phyloP scores from a whole-genome alignment of 2,888 invertebrate genomes.

The Acanthoscelides obtectus region DNA sequence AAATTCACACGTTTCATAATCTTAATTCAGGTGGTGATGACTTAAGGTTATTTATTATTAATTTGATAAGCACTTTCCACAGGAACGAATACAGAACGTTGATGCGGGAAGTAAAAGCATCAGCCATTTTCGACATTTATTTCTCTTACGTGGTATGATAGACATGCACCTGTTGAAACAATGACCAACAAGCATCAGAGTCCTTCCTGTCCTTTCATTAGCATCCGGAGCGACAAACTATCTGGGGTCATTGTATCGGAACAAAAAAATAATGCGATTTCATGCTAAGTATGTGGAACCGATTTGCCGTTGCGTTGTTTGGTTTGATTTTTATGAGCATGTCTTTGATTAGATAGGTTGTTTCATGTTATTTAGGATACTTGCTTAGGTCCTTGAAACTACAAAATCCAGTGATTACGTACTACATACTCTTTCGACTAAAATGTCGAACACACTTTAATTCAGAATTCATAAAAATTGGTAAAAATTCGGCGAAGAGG shows the following conservation, averaged over 20 bases:
- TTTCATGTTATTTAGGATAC: too few relatives aligned
- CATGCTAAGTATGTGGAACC: slow-evolving; percentile 8
- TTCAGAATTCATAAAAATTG: too few relatives aligned
- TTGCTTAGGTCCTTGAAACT: too few relatives aligned
- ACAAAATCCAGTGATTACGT: too few relatives aligned
- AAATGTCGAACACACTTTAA: too few relatives aligned
- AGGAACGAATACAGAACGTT: too few relatives aligned
- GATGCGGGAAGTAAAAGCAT: background rate
- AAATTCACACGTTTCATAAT: too few relatives aligned
- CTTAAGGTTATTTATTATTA: too few relatives aligned
- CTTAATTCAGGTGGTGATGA: too few relatives aligned
- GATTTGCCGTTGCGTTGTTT: slow-evolving; percentile 3
- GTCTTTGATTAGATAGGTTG: background rate
- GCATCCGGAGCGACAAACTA: slow-evolving; percentile 11
- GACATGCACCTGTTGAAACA: background rate
- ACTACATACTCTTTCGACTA: too few relatives aligned
- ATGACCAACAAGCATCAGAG: background rate
- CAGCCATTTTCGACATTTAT: background rate
- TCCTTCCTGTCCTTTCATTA: slow-evolving; percentile 10
- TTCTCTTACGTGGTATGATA: background rate
- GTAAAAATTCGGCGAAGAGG: too few relatives aligned
- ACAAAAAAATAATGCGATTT: slow-evolving; percentile 9
- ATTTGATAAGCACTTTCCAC: too few relatives aligned
- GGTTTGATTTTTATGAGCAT: slow-evolving; percentile 1
- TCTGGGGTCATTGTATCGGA: slow-evolving; percentile 11